Base-by-base conservation (phyloP, 2,888 invertebrate species). In the Sipunculus nudus region DNA sequence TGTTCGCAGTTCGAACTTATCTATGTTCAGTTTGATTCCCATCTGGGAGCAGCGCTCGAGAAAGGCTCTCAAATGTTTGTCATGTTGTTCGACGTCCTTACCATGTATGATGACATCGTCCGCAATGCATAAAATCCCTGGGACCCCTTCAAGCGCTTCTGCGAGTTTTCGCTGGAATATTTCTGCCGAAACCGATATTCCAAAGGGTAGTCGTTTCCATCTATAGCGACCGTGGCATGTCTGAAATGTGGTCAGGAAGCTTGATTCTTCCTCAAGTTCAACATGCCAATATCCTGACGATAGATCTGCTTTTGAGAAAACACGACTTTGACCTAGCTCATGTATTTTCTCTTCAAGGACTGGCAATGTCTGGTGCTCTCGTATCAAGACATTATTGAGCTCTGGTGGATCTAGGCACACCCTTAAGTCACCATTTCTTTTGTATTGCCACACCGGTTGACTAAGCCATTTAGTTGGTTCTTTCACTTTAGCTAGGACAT, bases 401-500 rank as follows among this genome's bases (percentile, higher is more conserved):
- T 57, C 54, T 29, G 53, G 57, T 25, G 70, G 68, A 40, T 72
- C 70, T 19, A 70, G 46, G 48, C 65, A 72, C 5, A 69, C 47
- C 40, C 69, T 55, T 2, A 69, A 31, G 19, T 61, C 63, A 32
- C 67, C 65, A 19, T 50, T 46, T 19, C 57, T 57, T 52, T 70
- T 70, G 6, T 47, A 31, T 23, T 58, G 61, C 3, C 54, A 39
- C 2, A 66, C 72, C 25, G 59, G 28, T 39, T 65, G 61, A 31
- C 47, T 71, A 10, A 72, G 57, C 67, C 68, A 70, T 21, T 55
- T 57, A 10, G 70, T 67, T 23, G 70, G 67, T 53, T 61, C 53
- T 21, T 25, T 39, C 2, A 67, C 56, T 31, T 53, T 50, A 23
- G 59, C 48, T 6, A 71, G 55, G 16, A 68, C 59, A 13, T 46